phyloP scores from a whole-genome alignment of 1,140 invertebrate species.

The Formica selysi region DNA sequence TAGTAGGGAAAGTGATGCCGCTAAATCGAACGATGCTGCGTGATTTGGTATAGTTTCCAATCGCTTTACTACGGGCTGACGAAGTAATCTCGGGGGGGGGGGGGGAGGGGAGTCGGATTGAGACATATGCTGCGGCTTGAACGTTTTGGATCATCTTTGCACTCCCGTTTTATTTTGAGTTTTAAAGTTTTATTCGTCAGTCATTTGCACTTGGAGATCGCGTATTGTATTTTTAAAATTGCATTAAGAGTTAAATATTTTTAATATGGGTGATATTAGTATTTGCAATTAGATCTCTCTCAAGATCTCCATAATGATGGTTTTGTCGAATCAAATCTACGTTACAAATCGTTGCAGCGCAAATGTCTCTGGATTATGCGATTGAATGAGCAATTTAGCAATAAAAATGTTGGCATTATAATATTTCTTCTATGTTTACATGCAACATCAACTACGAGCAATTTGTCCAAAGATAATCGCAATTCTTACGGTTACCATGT shows the following conservation, averaged over 20 bases:
- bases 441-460: constrained; percentile 12
- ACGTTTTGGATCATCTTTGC: constrained; percentile 5
- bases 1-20: constrained; percentile 61
- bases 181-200: neutral
- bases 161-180: neutral
- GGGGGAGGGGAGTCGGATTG: neutral
- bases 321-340: neutral
- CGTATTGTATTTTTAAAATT: neutral
- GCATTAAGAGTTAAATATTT: neutral
- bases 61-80: constrained; percentile 29
- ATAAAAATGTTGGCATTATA: neutral
- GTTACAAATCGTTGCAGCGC: neutral
- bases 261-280: neutral
- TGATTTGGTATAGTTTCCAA: constrained; percentile 56
- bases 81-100: neutral
- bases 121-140: neutral
- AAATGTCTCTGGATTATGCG: constrained; percentile 2
- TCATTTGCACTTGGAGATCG: constrained; percentile 20
- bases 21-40: constrained; percentile 61
- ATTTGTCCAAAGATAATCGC: constrained; percentile 58
- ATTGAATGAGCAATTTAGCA: neutral
- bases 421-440: neutral
- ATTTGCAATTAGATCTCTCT: neutral
- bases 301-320: neutral
- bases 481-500: constrained; percentile 58